Evolutionary conservation across 1,140 invertebrate species (phyloP), one percentile per base, ranked within the genome.

Genomic region (Planococcus citri): DNA sequence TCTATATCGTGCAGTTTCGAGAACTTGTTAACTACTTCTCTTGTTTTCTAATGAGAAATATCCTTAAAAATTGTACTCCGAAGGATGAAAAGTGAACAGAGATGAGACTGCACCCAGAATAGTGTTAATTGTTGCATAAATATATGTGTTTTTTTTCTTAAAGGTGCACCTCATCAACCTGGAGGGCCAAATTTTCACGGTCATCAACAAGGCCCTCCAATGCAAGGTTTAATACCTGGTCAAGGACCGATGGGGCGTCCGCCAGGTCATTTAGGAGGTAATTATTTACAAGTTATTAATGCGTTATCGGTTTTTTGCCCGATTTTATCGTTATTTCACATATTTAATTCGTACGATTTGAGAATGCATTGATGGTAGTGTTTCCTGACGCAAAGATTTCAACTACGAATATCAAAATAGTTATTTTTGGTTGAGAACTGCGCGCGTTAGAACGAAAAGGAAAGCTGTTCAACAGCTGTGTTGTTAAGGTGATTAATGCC

Each of bases 201-300:
- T 33, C 70, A 70, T 68, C 72, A 73, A 68, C 72, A 70, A 71
- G 73, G 73, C n/a, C 78, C 79, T 67, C 84, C 86, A 76, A 87
- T 89, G 84, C 87, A 89, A 81, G 86, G 86, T 73, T 87, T 88
- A 72, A 85, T 84, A 75, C 84, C 77, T 80, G 77, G 78, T 80
- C 78, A 81, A 80, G 70, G 72, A 76, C 82, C 73, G 73, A 79
- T 76, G 77, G 82, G 75, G 74, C 74, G 80, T 64, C 60, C 60
- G 60, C 60, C 60, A 64, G 60, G 60, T 64, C 60, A 64, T 64
- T 64, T 64, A 64, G 60, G 60, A 64, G 60, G 60, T 64, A 64
- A 64, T 64, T 64, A 64, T 64, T 64, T 64, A 17, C 20, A 64
- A 64, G n/a, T 51, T 51, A 51, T 51, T 51, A 51, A 51, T n/a